phyloP scores from a whole-genome alignment of 1,140 invertebrate species.

The Diuraphis noxia region DNA sequence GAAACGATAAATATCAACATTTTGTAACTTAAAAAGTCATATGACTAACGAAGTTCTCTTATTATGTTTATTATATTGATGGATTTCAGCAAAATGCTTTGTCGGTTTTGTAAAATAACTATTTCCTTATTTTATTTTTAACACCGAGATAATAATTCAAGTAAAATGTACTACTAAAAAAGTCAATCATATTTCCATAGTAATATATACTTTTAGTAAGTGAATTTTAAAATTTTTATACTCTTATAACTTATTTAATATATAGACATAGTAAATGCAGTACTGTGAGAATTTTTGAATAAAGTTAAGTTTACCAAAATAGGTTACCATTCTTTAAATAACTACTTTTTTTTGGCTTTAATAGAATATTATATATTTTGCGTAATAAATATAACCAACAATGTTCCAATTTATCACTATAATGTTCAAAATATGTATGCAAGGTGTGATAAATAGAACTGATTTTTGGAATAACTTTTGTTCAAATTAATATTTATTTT shows the following conservation, averaged over 20 bases:
- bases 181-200: too few species aligned
- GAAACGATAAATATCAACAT: not conserved
- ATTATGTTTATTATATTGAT: too few species aligned
- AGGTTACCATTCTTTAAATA: not conserved
- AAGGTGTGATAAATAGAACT: too few species aligned
- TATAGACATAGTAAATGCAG: too few species aligned
- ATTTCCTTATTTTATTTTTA: not conserved
- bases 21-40: not conserved
- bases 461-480: too few species aligned
- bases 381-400: not conserved
- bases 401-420: not conserved
- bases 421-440: not conserved
- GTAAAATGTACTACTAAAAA: not conserved
- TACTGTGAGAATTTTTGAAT: not conserved
- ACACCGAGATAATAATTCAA: not conserved
- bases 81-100: not conserved
- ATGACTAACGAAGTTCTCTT: too few species aligned
- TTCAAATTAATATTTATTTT: too few species aligned
- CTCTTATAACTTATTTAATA: too few species aligned
- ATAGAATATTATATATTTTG: not conserved
- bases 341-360: not conserved
- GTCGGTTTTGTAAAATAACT: not conserved
- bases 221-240: too few species aligned
- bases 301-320: not conserved
- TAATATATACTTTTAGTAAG: too few species aligned